Base-by-base conservation (phyloP, 92 coral and sea anemone species). In the Epizoanthus scotinus region DNA sequence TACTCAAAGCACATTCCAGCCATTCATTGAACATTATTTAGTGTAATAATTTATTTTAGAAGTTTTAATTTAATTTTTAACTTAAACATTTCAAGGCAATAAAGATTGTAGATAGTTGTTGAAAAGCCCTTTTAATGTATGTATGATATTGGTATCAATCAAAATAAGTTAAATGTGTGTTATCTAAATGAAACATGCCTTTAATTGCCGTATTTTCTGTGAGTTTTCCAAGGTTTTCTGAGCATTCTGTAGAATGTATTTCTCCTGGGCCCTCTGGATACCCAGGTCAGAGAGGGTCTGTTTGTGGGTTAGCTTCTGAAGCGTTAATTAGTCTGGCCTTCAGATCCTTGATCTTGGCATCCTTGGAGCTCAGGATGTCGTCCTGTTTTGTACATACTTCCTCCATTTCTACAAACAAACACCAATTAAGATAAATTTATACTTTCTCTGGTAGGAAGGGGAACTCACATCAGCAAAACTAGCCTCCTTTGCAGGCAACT, bases 341-440 rank as follows among this genome's bases (percentile, higher is more conserved):
- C 36, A 95, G 79, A 77, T 95, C 99, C 82, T 95, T 93, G 77
- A 95, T 95, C 88, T 87, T 93, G 21, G 98, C 93, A 87, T 95
- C 99, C 88, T 95, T 94, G 25, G 94, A 87, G 59, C 84, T 95
- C 38, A 95, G 86, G 20, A 94, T 72, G 82, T 91, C 99, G 75
- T 95, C 99, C 64, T 95, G 97, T 62, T 93, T 94, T 38, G 85
- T 84, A 77, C 98, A 95, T 40, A 95, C 85, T 64, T 87, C 93
- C 73, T 91, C 99, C 99, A 95, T 93, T 86, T 94, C 99, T 95
- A 70, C 17, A 82, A 57, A 31, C 63, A 67, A 59, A 63, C 9
- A 17, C 44, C 53, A 71, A 70, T 21, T n/a, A 27, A 10, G 50
- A n/a, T n/a, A n/a, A n/a, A 18, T 55, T 19, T 25, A 44, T 26